Percentiles rank a stretch among this genome's conserved stretches.
Evolutionary conservation across 2,113 vertebrate genomes (phyloP).

Genomic region (Sylvia atricapilla): DNA sequence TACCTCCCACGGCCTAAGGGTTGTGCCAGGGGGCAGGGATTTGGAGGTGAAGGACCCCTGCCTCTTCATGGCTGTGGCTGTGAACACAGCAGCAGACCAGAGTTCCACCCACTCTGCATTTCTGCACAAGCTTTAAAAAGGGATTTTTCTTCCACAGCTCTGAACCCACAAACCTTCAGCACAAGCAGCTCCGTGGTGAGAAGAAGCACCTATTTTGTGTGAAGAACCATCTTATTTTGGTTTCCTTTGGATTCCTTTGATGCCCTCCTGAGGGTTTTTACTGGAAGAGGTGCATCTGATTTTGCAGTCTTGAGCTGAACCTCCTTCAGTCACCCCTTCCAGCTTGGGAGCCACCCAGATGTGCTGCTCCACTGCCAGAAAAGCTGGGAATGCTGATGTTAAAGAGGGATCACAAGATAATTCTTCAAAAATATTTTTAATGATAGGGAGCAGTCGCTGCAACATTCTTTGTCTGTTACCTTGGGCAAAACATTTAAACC

Average conservation of each 20-base stretch:
- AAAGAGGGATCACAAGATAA: neutral
- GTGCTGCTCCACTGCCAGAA: neutral
- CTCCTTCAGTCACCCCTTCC: neutral
- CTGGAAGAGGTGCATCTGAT: neutral
- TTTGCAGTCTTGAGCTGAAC: neutral
- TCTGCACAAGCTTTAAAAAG: neutral
- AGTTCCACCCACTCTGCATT: neutral
- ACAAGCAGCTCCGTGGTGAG: neutral
- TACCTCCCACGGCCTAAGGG: neutral
- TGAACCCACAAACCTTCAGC: neutral
- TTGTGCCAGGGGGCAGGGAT: neutral
- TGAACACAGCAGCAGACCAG: neutral
- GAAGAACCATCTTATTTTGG: neutral
- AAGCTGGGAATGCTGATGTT: neutral
- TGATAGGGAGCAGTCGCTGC: neutral
- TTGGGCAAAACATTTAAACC: slow-evolving; percentile 33
- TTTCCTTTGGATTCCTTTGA: neutral
- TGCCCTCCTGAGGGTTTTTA: neutral
- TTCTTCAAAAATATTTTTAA: slow-evolving; percentile 2
- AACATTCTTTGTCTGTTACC: neutral
- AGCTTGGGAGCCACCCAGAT: neutral
- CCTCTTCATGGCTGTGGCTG: neutral
- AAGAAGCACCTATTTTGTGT: neutral
- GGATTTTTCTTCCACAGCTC: neutral
- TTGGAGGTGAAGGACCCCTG: rapidly evolving